phyloP scores from a whole-genome alignment of 2,888 invertebrate species.

The Rotaria sp. region DNA sequence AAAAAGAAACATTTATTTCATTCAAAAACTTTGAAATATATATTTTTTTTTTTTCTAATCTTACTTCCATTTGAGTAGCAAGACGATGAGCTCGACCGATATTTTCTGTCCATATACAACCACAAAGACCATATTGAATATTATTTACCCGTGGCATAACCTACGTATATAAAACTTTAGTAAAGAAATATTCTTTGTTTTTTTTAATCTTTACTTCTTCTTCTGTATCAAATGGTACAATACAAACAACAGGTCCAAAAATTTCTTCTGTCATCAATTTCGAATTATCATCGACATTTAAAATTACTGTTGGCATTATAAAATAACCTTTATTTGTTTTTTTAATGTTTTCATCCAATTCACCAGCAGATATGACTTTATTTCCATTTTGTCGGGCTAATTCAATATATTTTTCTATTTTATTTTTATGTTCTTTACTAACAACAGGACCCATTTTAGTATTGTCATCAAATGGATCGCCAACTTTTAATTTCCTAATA shows the following conservation, averaged over 20 bases:
- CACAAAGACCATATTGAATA: constrained; percentile 48
- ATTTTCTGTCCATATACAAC: constrained; percentile 85
- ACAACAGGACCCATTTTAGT: constrained; percentile 83
- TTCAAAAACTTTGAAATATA: background rate
- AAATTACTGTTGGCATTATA: constrained; percentile 73
- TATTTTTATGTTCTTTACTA: constrained; percentile 73
- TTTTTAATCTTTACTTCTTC: constrained; percentile 29
- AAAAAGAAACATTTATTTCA: background rate
- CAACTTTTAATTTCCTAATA: constrained; percentile 59
- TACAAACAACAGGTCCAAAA: constrained; percentile 84
- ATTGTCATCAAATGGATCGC: constrained; percentile 67
- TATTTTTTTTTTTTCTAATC: background rate
- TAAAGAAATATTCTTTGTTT: background rate
- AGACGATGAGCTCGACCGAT: constrained; percentile 85
- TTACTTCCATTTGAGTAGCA: constrained; percentile 66
- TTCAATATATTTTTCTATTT: constrained; percentile 60
- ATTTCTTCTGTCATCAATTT: constrained; percentile 76
- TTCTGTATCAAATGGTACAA: constrained; percentile 62
- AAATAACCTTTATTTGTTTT: constrained; percentile 61
- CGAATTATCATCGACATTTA: constrained; percentile 73
- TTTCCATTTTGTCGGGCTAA: constrained; percentile 75
- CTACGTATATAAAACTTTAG: background rate
- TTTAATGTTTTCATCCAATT: background rate
- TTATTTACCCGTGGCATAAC: constrained; percentile 33
- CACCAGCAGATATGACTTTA: constrained; percentile 16